Conservation (phyloP, 2,113 vertebrate genomes). For the Rhinolophus ferrumequinum region DNA sequence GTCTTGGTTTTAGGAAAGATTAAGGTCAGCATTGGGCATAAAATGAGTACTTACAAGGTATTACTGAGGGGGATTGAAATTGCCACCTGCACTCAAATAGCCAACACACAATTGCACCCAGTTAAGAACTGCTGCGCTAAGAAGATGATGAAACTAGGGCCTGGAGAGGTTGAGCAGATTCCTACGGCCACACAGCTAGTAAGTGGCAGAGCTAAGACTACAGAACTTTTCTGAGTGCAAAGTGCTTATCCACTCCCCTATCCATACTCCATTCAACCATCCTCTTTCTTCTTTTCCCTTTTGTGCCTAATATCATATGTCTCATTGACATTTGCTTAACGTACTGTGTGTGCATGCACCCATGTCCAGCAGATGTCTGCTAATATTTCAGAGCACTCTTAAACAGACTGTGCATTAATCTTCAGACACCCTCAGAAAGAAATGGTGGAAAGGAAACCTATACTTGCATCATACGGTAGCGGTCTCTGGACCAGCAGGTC, state of each 20-base stretch:
- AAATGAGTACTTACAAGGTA: background rate
- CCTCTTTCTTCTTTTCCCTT: background rate
- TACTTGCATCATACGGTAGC: background rate
- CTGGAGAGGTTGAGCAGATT: background rate
- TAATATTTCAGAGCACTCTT: background rate
- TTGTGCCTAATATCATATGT: background rate
- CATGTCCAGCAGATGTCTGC: background rate
- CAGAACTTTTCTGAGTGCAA: background rate
- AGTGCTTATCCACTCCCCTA: background rate
- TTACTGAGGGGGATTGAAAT: background rate
- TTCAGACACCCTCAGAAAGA: background rate
- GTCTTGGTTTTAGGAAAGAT: slow-evolving; percentile 19
- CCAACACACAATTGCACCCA: background rate
- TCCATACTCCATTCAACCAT: background rate
- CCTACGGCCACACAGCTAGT: background rate
- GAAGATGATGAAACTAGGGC: background rate
- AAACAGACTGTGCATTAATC: slow-evolving; percentile 37
- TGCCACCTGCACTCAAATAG: background rate
- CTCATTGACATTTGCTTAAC: background rate
- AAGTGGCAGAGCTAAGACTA: background rate
- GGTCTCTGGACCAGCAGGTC: background rate
- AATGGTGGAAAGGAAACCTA: background rate
- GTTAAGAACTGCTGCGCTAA: background rate
- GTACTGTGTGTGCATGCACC: background rate
- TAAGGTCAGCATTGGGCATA: background rate